Conservation (phyloP, 2,888 invertebrate species). For the Pterobdella sp. region DNA sequence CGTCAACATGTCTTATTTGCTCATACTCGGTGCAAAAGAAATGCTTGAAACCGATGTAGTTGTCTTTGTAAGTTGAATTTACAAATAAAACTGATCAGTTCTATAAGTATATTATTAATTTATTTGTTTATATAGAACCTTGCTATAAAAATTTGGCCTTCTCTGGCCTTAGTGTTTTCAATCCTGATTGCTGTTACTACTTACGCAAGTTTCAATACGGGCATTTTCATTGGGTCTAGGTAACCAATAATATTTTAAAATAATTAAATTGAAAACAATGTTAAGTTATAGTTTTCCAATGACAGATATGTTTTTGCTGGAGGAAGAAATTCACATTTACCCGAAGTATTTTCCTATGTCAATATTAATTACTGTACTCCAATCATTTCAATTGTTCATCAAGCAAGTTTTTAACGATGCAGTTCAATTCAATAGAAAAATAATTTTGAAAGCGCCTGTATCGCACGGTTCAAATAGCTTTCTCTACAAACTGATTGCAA, state of each 20-base stretch:
- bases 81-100: too few relatives aligned
- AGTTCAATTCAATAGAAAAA: too few relatives aligned
- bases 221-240: conserved; percentile 34
- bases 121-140: background rate
- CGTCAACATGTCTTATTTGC: conserved; percentile 57
- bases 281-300: background rate
- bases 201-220: conserved; percentile 32
- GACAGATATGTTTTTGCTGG: background rate
- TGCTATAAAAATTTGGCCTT: background rate
- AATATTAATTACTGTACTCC: conserved; percentile 7
- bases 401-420: too few relatives aligned
- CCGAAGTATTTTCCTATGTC: conserved; percentile 2
- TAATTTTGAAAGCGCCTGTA: too few relatives aligned
- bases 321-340: conserved; percentile 10
- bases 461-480: too few relatives aligned
- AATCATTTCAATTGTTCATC: conserved; percentile 2
- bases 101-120: too few relatives aligned
- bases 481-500: too few relatives aligned
- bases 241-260: background rate
- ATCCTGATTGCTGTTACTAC: conserved; percentile 36
- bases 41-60: conserved; percentile 38
- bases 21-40: conserved; percentile 35
- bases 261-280: background rate
- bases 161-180: conserved; percentile 41
- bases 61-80: conserved; percentile 35